These are phyloP conservation scores for Cremastinae sp. DNA, from an alignment of 2,888 invertebrate species.

Conservation along the genomic window DNA sequence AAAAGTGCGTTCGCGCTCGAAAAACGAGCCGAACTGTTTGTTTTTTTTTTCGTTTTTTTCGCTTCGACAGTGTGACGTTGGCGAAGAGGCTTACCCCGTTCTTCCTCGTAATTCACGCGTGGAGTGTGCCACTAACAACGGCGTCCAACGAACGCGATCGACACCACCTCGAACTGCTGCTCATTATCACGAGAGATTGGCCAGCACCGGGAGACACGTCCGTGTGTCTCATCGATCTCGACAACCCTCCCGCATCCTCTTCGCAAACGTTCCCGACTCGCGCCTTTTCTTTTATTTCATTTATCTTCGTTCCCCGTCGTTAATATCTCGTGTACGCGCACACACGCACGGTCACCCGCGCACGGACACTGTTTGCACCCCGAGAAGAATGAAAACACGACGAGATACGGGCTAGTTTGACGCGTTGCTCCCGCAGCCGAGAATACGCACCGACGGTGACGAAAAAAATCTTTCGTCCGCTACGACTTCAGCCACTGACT, in stretches of 20 bases:
- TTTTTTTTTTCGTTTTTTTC: too few relatives aligned
- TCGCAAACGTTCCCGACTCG: conserved; percentile 16
- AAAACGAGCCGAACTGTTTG: not conserved
- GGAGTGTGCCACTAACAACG: conserved; percentile 16
- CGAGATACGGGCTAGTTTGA: not conserved
- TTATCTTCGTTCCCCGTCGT: too few relatives aligned
- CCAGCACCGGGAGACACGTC: conserved; percentile 22
- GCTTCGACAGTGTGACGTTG: conserved; percentile 1
- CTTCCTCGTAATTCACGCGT: conserved; percentile 12
- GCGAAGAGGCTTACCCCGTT: conserved; percentile 41
- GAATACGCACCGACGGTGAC: conserved; percentile 15
- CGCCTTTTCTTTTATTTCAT: conserved; percentile 25
- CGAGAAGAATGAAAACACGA: conserved; percentile 6
- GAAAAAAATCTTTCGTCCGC: not conserved
- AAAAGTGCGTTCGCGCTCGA: not conserved
- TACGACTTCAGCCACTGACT: conserved; percentile 19
- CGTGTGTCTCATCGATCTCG: conserved; percentile 1
- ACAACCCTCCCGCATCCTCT: conserved; percentile 9
- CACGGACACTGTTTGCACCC: not conserved
- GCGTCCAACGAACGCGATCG: conserved; percentile 64
- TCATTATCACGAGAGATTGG: conserved; percentile 64
- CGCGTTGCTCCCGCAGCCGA: not conserved
- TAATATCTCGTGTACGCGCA: not conserved
- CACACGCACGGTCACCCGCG: not conserved
- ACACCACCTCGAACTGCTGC: conserved; percentile 68